Evolutionary conservation across 92 coral and sea anemone species (phyloP).

Genomic region (Epizoanthus ramosus): DNA sequence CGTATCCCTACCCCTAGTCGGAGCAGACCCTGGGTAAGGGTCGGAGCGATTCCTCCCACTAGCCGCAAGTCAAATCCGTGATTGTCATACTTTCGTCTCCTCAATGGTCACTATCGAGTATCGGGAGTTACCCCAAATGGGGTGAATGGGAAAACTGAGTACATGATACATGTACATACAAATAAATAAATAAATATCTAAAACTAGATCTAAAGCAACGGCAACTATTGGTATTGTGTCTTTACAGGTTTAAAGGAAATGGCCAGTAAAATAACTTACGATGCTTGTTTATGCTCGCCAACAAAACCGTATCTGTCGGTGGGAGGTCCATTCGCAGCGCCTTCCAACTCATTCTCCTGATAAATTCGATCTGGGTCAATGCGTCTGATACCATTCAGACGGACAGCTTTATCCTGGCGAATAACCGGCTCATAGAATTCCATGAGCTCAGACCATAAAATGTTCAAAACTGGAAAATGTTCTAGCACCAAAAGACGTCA

Average conservation of each 20-base stretch:
- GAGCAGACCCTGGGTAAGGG: no score
- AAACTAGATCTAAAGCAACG: background rate
- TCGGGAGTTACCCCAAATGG: no score
- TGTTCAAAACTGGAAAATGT: background rate
- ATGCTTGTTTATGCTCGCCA: conserved; percentile 89
- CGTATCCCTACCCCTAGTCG: no score
- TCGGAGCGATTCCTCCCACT: no score
- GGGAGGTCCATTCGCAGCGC: conserved; percentile 40
- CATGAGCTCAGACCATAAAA: conserved; percentile 49
- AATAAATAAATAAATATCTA: background rate
- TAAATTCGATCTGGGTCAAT: conserved; percentile 73
- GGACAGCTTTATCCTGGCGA: conserved; percentile 46
- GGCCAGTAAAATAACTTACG: conserved; percentile 64
- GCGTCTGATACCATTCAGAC: conserved; percentile 68
- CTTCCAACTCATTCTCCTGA: conserved; percentile 20
- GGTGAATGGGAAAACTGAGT: no score
- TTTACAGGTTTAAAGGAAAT: no score
- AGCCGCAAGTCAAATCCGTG: no score
- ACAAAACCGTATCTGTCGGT: conserved; percentile 88
- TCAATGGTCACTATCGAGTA: no score
- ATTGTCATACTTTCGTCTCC: no score
- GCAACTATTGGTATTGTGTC: background rate
- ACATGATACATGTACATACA: no score
- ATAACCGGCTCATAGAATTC: conserved; percentile 81
- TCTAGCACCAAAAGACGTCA: conserved; percentile 3